phyloP scores from a whole-genome alignment of 2,888 invertebrate genomes.

The Cinara cedri region DNA sequence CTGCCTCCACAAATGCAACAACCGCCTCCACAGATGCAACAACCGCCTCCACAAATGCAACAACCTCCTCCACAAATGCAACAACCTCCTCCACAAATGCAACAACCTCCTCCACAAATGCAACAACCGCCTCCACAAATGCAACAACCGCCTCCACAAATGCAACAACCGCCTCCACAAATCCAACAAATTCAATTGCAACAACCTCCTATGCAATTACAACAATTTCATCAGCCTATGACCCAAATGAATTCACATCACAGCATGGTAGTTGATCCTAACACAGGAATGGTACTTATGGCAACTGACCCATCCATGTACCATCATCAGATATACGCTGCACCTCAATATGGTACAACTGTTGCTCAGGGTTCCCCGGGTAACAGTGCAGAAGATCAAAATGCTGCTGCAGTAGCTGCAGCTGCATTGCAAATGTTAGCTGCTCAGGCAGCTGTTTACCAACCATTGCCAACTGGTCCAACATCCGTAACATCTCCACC shows the following conservation, averaged over 20 bases:
- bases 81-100: no score
- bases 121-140: constrained; percentile 16
- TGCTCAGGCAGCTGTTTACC: constrained; percentile 36
- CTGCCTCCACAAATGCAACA: constrained; percentile 19
- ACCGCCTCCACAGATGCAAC: constrained; percentile 56
- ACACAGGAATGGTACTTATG: constrained; percentile 44
- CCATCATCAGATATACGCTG: constrained; percentile 37
- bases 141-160: constrained; percentile 21
- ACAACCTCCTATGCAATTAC: constrained; percentile 20
- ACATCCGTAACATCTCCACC: constrained; percentile 8
- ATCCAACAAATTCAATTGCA: constrained; percentile 10
- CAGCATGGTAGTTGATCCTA: constrained; percentile 38
- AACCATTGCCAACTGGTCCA: constrained; percentile 23
- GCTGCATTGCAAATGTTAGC: constrained; percentile 40
- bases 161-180: neutral
- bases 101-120: no score
- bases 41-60: constrained; percentile 54
- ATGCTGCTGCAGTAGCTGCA: constrained; percentile 32
- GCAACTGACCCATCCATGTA: constrained; percentile 29
- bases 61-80: constrained; percentile 53
- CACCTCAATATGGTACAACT: constrained; percentile 21
- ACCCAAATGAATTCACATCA: neutral
- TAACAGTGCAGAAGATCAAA: constrained; percentile 9
- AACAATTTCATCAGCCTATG: neutral
- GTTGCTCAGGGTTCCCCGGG: neutral